phyloP scores from a whole-genome alignment of 2,113 vertebrate genomes.

The Brachypteracias leptosomus region DNA sequence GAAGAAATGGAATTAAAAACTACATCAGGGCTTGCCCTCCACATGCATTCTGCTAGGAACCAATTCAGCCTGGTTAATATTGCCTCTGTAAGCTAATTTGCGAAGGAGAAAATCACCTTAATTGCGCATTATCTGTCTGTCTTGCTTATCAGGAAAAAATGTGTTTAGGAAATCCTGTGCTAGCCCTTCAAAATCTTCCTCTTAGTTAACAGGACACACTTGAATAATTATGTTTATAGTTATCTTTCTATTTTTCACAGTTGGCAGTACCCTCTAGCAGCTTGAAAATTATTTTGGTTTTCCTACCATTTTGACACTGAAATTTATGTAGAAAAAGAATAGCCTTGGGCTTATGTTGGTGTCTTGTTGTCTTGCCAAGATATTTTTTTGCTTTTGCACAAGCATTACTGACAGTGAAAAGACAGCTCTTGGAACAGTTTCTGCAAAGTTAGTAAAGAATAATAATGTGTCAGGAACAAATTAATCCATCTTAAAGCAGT shows the following conservation, averaged over 20 bases:
- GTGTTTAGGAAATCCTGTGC: not conserved
- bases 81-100: not conserved
- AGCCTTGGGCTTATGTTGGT: not conserved
- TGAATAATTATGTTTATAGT: constrained; percentile 25
- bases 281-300: constrained; percentile 29
- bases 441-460: not conserved
- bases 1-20: not conserved
- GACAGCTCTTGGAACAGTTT: not conserved
- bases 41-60: not conserved
- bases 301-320: not conserved
- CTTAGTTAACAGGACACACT: not conserved
- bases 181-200: not conserved
- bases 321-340: not conserved
- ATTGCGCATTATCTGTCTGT: not conserved
- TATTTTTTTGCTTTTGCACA: not conserved
- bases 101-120: not conserved
- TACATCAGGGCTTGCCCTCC: not conserved
- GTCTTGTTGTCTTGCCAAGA: not conserved
- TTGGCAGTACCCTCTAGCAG: not conserved
- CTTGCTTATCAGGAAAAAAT: not conserved
- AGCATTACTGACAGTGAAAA: not conserved
- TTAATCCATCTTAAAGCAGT: not conserved
- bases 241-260: not conserved
- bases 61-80: not conserved
- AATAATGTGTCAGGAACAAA: not conserved